Conservation (phyloP, 1,140 invertebrate genomes). For the Drosophila baimaii region DNA sequence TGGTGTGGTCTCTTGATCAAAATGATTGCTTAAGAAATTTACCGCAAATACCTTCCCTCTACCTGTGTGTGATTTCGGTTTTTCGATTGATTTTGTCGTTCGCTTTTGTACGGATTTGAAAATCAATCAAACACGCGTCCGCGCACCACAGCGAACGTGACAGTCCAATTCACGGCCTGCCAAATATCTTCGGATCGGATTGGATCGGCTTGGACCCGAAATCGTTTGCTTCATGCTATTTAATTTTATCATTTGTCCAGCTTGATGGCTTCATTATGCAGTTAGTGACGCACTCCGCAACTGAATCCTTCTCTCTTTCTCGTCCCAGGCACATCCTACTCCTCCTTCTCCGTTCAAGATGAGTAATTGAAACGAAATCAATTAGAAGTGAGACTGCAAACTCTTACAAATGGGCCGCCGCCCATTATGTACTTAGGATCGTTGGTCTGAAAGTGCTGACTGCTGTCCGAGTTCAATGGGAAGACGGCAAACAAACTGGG, state of each 20-base stretch:
- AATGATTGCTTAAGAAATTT: constrained; percentile 39
- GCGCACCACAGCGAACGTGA: constrained; percentile 55
- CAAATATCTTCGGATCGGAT: constrained; percentile 32
- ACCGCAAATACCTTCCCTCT: background rate
- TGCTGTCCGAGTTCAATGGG: constrained; percentile 11
- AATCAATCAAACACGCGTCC: constrained; percentile 76
- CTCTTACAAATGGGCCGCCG: constrained; percentile 18
- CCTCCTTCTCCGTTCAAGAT: constrained; percentile 5
- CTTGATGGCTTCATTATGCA: constrained; percentile 36
- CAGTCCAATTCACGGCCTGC: constrained; percentile 61
- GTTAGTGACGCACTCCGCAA: background rate
- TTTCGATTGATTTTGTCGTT: constrained; percentile 16
- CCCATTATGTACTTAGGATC: constrained; percentile 25
- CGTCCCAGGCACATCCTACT: background rate
- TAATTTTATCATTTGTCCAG: constrained; percentile 43
- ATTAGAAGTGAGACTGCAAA: constrained; percentile 9
- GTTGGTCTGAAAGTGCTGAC: background rate
- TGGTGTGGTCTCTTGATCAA: background rate
- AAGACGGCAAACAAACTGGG: constrained; percentile 5
- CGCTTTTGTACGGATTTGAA: constrained; percentile 61
- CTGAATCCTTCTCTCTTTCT: constrained; percentile 1
- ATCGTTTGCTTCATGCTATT: too few relatives aligned
- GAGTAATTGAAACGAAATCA: constrained; percentile 3
- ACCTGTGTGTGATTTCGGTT: constrained; percentile 5
- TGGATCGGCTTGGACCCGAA: background rate